Evolutionary conservation across 2,888 invertebrate species (phyloP), one percentile per base, ranked within the genome.

Genomic region (Beris chalybata): DNA sequence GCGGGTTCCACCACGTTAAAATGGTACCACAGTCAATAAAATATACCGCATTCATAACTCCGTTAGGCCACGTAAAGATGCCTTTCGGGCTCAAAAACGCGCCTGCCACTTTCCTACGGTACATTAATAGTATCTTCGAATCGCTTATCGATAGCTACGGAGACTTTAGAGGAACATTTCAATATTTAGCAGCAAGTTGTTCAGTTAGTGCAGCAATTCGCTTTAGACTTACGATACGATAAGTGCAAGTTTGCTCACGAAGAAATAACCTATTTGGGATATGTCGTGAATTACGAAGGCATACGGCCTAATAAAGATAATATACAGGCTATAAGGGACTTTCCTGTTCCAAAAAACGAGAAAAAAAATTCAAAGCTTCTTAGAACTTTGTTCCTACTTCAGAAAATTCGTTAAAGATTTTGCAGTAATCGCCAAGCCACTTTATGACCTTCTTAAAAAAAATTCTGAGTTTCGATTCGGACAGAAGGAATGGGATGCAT

Each of bases 381-480:
- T 32, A 4, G 55, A 32, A 9, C 55, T 55, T 5, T 38, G 38
- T 38, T 38, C 31, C 4, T 71, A 70, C 9, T 70, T 70, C 32
- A 52, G 70, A 9, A 66, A 67, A 48, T 70, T 71, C 54, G 56
- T 71, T 1, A 54, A 67, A 61, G 57, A 65, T 47, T 71, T 69
- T 54, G 69, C 68, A 0, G 30, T 64, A 3, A 54, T 63, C 11
- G 74, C 75, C 5, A 72, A 73, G 64, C 75, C 76, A 0, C 57
- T 75, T 5, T 72, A 75, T 59, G 71, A 74, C 31, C 43, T 76
- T 6, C 5, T 52, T 44, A 64, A 52, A 56, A 56, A 31, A 22
- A 32, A 52, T 30, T n/a, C 57, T 3, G 13, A 30, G 44, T 71
- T 70, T 59, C 22, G 29, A 11, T 71, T 72, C 54, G 69, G 68